Evolutionary conservation across 2,888 invertebrate species (phyloP).

Genomic region (Tetramorium bicarinatum): DNA sequence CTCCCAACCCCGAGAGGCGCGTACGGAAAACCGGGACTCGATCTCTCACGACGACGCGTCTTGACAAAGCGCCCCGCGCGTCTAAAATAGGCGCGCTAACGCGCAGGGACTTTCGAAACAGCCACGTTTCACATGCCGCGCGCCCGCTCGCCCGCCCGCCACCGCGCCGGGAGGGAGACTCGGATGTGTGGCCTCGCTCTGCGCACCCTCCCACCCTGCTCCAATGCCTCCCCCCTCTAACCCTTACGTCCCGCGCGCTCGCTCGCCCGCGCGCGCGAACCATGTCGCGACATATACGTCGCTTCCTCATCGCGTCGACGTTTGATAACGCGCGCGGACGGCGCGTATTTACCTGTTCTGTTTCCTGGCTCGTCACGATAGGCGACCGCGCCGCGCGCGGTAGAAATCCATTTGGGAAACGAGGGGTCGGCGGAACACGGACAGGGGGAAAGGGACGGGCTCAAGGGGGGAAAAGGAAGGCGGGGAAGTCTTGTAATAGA

Average conservation of each 20-base stretch:
- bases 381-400: neutral
- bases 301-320: constrained; percentile 66
- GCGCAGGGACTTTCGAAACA: constrained; percentile 75
- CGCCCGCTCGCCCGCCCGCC: constrained; percentile 66
- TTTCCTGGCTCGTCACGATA: constrained; percentile 40
- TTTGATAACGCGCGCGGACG: constrained; percentile 58
- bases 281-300: constrained; percentile 69
- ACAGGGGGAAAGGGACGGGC: constrained; percentile 23
- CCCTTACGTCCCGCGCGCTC: constrained; percentile 7
- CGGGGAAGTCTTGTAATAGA: constrained; percentile 46
- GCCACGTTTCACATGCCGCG: constrained; percentile 73
- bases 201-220: constrained; percentile 48
- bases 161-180: constrained; percentile 69
- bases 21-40: constrained; percentile 2
- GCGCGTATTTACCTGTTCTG: constrained; percentile 51
- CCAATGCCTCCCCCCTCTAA: neutral
- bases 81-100: constrained; percentile 74
- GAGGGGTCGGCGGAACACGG: neutral
- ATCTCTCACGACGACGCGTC: constrained; percentile 41
- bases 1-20: neutral
- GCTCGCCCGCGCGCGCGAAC: constrained; percentile 15
- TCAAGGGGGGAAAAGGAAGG: neutral
- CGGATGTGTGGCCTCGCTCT: constrained; percentile 63
- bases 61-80: constrained; percentile 48
- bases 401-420: constrained; percentile 6